Percentiles rank a stretch among this genome's conserved stretches.
Conservation (phyloP, 1,140 invertebrate genomes). For the Eumeta japonica region DNA sequence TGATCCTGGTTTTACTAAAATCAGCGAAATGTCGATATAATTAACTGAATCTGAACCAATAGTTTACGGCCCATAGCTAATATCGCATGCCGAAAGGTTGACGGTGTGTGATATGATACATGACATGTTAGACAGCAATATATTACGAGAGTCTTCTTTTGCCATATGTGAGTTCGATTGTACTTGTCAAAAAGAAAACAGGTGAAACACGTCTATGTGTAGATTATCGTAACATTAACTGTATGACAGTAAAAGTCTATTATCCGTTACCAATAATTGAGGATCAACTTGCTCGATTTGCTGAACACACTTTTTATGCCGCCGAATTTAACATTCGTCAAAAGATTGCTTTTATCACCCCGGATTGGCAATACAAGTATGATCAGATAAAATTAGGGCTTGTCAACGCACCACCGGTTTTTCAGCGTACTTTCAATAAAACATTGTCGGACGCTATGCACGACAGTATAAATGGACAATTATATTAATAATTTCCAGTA, state of each 20-base stretch:
- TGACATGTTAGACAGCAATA: too few relatives aligned
- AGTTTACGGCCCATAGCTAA: constrained; percentile 11
- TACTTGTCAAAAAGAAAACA: constrained; percentile 7
- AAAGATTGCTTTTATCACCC: constrained; percentile 37
- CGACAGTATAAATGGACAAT: constrained; percentile 6
- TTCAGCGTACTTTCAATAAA: constrained; percentile 5
- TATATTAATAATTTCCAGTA: constrained; percentile 2
- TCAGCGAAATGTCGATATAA: constrained; percentile 17
- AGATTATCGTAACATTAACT: constrained; percentile 51
- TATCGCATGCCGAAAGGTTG: constrained; percentile 13
- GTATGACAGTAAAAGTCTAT: constrained; percentile 24
- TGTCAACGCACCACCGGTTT: constrained; percentile 14
- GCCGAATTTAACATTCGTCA: constrained; percentile 45
- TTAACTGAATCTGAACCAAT: constrained; percentile 12
- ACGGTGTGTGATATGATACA: too few relatives aligned
- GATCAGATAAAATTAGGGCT: constrained; percentile 19
- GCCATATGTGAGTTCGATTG: background rate
- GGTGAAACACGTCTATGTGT: constrained; percentile 38
- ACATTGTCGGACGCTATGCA: too few relatives aligned
- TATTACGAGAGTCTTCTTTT: constrained; percentile 1
- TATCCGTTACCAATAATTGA: constrained; percentile 55
- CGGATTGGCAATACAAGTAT: constrained; percentile 20
- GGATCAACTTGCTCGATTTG: constrained; percentile 35
- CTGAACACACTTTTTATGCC: constrained; percentile 35
- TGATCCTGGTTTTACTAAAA: constrained; percentile 14